Evolutionary conservation across 2,113 vertebrate genomes (phyloP).

Genomic region (Lampris incognitus): DNA sequence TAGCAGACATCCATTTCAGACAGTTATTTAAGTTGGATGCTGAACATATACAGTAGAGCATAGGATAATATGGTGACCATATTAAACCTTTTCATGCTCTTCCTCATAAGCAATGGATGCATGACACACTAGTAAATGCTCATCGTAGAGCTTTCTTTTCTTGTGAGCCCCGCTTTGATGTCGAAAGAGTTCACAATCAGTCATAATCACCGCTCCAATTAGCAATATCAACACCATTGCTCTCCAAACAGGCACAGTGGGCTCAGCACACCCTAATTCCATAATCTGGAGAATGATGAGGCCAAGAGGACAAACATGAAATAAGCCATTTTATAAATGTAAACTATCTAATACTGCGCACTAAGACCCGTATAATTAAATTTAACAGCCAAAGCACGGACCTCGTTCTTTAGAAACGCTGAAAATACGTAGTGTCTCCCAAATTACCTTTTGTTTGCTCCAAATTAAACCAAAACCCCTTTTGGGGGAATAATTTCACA

Average conservation of each 20-base stretch:
- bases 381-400: constrained; percentile 62
- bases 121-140: constrained; percentile 39
- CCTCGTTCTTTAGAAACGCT: constrained; percentile 35
- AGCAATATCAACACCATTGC: constrained; percentile 55
- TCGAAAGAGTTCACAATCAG: constrained; percentile 61
- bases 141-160: constrained; percentile 52
- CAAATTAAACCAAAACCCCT: neutral
- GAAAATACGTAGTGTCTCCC: constrained; percentile 27
- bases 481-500: constrained; percentile 33
- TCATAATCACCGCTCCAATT: constrained; percentile 62
- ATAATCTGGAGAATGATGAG: constrained; percentile 73
- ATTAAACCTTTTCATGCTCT: constrained; percentile 21
- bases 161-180: constrained; percentile 62
- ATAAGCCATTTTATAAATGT: constrained; percentile 47
- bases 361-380: constrained; percentile 72
- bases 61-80: neutral
- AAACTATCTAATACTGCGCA: constrained; percentile 54
- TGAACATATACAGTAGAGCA: too few species aligned
- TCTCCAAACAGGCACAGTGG: constrained; percentile 53
- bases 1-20: too few species aligned
- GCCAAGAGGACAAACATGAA: constrained; percentile 71
- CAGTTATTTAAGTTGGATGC: too few species aligned
- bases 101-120: constrained; percentile 27
- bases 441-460: constrained; percentile 33
- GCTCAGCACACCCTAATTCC: constrained; percentile 68